These are phyloP conservation scores for Amblyraja radiata DNA, from an alignment of 2,797 vertebrate genomes.

Conservation along the genomic window DNA sequence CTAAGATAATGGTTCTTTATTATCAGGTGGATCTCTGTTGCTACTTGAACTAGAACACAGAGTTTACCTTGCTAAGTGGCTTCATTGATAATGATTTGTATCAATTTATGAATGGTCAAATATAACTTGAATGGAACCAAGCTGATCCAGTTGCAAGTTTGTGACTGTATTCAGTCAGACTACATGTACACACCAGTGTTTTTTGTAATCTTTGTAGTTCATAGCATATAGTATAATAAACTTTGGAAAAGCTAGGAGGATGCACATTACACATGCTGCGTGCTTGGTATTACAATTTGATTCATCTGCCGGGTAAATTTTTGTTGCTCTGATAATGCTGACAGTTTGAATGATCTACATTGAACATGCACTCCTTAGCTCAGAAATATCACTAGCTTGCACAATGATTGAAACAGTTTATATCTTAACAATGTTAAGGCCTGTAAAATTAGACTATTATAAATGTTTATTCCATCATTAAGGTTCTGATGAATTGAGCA, in stretches of 20 bases:
- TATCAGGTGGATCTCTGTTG: conserved; percentile 13
- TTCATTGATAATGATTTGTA: background rate
- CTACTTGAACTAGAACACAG: background rate
- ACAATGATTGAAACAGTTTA: conserved; percentile 16
- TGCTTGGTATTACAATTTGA: conserved; percentile 4
- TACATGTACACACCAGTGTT: background rate
- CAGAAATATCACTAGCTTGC: background rate
- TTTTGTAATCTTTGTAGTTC: background rate
- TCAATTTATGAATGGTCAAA: background rate
- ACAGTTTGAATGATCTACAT: conserved; percentile 23
- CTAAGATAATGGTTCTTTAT: background rate
- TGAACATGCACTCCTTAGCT: background rate
- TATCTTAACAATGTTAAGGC: conserved; percentile 32
- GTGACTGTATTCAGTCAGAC: background rate
- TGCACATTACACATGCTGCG: background rate
- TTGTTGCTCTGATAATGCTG: conserved; percentile 15
- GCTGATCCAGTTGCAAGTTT: background rate
- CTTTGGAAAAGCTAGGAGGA: background rate
- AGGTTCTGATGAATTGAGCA: conserved; percentile 23
- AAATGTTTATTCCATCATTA: conserved; percentile 4
- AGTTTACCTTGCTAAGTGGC: background rate
- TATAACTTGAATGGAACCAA: background rate
- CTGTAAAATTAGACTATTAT: conserved; percentile 2
- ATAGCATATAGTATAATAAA: background rate
- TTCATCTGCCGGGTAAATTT: conserved; percentile 6